Evolutionary conservation across 1,140 invertebrate species (phyloP).

Genomic region (Fragariocoptes setiger): DNA sequence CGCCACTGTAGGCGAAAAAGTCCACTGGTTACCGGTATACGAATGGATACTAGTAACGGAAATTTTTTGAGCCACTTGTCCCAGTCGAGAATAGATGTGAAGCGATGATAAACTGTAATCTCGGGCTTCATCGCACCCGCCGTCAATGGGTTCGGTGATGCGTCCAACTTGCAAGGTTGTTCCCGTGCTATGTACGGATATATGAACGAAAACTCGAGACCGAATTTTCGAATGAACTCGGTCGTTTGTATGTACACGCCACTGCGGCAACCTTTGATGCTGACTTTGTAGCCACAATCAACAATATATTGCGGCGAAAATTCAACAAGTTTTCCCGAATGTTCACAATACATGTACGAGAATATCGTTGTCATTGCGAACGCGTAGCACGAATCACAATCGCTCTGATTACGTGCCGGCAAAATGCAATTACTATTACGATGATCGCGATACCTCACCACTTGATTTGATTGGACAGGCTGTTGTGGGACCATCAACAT

Average conservation of each 20-base stretch:
- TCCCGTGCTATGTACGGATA: not conserved
- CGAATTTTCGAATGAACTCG: not conserved
- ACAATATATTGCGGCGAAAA: not conserved
- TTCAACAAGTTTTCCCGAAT: not conserved
- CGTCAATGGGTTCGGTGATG: not conserved
- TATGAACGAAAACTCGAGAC: not conserved
- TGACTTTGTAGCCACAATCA: not conserved
- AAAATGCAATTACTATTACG: not conserved
- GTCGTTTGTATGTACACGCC: not conserved
- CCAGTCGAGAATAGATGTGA: not conserved
- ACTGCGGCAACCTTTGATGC: not conserved
- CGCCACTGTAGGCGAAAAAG: not conserved
- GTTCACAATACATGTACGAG: not conserved
- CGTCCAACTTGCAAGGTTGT: not conserved
- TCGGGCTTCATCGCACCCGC: not conserved
- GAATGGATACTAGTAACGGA: not conserved
- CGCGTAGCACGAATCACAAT: not conserved
- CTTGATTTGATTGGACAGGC: too few relatives aligned
- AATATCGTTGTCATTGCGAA: not conserved
- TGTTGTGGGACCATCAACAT: too few relatives aligned
- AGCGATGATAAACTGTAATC: not conserved
- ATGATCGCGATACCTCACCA: too few relatives aligned
- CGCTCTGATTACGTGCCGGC: not conserved
- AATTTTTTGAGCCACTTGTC: not conserved
- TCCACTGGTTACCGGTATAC: not conserved